Conservation (phyloP, 2,113 vertebrate species). For the Accipiter cooperii region DNA sequence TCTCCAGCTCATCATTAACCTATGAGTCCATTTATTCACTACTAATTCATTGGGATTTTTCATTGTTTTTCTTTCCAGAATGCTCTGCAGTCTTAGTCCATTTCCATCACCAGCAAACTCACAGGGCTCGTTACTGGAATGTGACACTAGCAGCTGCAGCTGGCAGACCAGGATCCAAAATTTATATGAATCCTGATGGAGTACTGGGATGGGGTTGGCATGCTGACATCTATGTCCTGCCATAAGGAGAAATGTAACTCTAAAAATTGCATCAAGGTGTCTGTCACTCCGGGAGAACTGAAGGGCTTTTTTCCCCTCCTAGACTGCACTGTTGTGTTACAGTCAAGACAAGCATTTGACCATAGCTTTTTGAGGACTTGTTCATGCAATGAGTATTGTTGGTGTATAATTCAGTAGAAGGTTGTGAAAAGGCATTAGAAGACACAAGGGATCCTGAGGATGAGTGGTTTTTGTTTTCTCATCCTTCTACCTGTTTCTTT, state of each 20-base stretch:
- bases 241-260: background rate
- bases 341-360: conserved; percentile 5
- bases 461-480: background rate
- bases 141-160: background rate
- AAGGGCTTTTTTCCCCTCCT: background rate
- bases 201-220: background rate
- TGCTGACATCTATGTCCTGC: background rate
- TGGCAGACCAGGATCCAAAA: background rate
- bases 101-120: background rate
- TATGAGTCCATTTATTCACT: background rate
- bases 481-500: background rate
- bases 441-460: conserved; percentile 4
- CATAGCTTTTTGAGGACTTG: conserved; percentile 12
- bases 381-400: conserved; percentile 19
- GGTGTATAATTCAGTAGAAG: background rate
- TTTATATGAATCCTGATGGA: background rate
- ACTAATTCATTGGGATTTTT: background rate
- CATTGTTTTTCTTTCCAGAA: background rate
- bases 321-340: background rate
- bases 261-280: background rate
- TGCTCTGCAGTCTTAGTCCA: background rate
- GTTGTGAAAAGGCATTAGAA: conserved; percentile 25
- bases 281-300: background rate
- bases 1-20: background rate
- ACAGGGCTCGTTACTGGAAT: background rate